phyloP scores from a whole-genome alignment of 2,888 invertebrate species.

The Timema podura region DNA sequence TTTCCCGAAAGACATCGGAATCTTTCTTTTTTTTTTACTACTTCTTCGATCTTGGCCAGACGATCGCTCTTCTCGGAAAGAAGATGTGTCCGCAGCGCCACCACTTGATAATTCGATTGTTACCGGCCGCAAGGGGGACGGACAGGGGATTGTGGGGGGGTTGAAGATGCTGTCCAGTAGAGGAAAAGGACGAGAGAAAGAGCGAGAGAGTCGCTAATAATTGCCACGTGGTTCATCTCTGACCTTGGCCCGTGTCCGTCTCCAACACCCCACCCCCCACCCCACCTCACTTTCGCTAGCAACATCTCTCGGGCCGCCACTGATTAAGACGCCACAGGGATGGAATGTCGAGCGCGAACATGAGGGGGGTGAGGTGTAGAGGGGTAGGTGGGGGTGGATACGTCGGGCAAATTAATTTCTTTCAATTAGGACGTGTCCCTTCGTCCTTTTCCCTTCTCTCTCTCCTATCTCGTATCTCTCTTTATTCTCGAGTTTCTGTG shows the following conservation, averaged over 20 bases:
- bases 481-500: background rate
- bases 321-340: constrained; percentile 27
- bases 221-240: constrained; percentile 32
- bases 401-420: constrained; percentile 31
- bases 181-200: constrained; percentile 17
- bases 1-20: too few species aligned
- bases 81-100: too few species aligned
- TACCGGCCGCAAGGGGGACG: constrained; percentile 1
- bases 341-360: constrained; percentile 25
- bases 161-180: constrained; percentile 3
- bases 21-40: too few species aligned
- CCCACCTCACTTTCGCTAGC: constrained; percentile 11
- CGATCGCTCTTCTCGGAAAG: too few species aligned
- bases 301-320: constrained; percentile 15
- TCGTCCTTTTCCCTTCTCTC: constrained; percentile 8
- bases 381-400: constrained; percentile 14
- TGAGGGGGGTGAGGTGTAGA: background rate
- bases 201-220: constrained; percentile 28
- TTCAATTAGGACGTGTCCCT: constrained; percentile 30
- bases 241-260: constrained; percentile 22
- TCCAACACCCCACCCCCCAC: constrained; percentile 17
- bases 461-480: background rate
- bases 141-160: constrained; percentile 1
- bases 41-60: too few species aligned
- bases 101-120: constrained; percentile 11